Percentiles rank a stretch among this genome's conserved stretches.
These are phyloP conservation scores for Monochamus alternatus DNA, from an alignment of 2,888 invertebrate species.

Conservation along the genomic window DNA sequence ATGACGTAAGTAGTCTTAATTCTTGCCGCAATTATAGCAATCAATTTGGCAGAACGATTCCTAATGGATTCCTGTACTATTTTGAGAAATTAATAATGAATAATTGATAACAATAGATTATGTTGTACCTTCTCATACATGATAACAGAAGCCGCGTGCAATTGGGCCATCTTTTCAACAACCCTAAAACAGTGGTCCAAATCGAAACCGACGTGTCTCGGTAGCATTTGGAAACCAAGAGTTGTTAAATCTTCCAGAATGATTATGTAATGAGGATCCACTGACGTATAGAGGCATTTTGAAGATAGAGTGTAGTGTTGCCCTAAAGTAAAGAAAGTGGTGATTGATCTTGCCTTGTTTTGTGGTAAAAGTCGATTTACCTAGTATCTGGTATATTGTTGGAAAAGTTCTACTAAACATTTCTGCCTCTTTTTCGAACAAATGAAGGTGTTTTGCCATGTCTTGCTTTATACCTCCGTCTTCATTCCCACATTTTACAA, in stretches of 20 bases:
- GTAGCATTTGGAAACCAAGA: conserved; percentile 73
- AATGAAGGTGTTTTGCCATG: conserved; percentile 69
- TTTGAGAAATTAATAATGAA: background rate
- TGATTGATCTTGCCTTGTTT: no score
- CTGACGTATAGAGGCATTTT: conserved; percentile 62
- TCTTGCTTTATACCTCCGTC: conserved; percentile 67
- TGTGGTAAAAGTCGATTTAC: conserved; percentile 42
- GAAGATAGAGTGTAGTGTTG: conserved; percentile 60
- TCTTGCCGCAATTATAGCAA: no score
- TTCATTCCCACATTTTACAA: conserved; percentile 64
- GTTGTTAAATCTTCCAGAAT: conserved; percentile 75
- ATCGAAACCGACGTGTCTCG: conserved; percentile 74
- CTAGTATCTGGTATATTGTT: conserved; percentile 69
- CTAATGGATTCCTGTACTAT: no score
- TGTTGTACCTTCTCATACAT: conserved; percentile 71
- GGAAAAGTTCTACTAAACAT: conserved; percentile 70
- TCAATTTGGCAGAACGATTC: no score
- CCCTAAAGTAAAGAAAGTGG: conserved; percentile 48
- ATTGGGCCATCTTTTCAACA: conserved; percentile 72
- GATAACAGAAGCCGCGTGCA: conserved; percentile 75
- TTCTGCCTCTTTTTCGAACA: conserved; percentile 70
- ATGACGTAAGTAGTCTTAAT: no score
- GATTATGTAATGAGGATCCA: conserved; percentile 65
- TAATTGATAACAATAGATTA: conserved; percentile 30
- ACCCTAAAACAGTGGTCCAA: conserved; percentile 72